Evolutionary conservation across 2,888 invertebrate species (phyloP).

Genomic region (Drosophila maculinotata): DNA sequence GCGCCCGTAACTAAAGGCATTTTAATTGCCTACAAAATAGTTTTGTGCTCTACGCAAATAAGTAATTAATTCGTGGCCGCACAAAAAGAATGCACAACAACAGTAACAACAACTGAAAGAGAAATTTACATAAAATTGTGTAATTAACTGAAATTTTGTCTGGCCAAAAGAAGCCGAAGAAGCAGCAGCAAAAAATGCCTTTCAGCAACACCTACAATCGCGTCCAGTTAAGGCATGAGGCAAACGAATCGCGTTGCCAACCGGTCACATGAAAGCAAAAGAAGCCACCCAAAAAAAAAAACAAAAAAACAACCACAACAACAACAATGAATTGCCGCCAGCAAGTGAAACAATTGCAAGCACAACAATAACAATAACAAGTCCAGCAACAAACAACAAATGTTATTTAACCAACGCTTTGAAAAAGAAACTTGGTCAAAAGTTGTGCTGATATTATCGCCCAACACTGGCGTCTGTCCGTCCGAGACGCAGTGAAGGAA

Average conservation of each 20-base stretch:
- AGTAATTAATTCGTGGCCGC: conserved; percentile 70
- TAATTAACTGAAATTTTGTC: conserved; percentile 62
- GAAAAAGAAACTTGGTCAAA: conserved; percentile 69
- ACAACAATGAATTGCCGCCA: conserved; percentile 36
- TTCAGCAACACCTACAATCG: conserved; percentile 58
- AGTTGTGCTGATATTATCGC: conserved; percentile 59
- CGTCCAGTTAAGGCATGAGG: conserved; percentile 49
- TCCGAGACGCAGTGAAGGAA: conserved; percentile 25
- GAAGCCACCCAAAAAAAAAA: conserved; percentile 46
- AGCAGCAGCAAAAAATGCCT: conserved; percentile 28
- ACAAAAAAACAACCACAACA: conserved; percentile 12
- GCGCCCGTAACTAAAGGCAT: conserved; percentile 50
- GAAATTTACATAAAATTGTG: conserved; percentile 79
- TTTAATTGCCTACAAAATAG: conserved; percentile 75
- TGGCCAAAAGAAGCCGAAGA: conserved; percentile 48
- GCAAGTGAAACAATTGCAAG: conserved; percentile 60
- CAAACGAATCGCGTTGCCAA: conserved; percentile 23
- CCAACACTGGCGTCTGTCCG: conserved; percentile 1
- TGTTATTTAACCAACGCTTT: conserved; percentile 64
- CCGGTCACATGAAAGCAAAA: conserved; percentile 65
- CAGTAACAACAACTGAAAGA: conserved; percentile 52
- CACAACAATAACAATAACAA: conserved; percentile 40
- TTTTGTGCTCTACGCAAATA: conserved; percentile 67
- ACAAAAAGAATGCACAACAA: conserved; percentile 64
- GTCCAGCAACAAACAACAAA: conserved; percentile 45